These are phyloP conservation scores for Aplysina aerophoba DNA, from an alignment of 37 sponge, comb jelly and placozoan genomes.

Conservation along the genomic window DNA sequence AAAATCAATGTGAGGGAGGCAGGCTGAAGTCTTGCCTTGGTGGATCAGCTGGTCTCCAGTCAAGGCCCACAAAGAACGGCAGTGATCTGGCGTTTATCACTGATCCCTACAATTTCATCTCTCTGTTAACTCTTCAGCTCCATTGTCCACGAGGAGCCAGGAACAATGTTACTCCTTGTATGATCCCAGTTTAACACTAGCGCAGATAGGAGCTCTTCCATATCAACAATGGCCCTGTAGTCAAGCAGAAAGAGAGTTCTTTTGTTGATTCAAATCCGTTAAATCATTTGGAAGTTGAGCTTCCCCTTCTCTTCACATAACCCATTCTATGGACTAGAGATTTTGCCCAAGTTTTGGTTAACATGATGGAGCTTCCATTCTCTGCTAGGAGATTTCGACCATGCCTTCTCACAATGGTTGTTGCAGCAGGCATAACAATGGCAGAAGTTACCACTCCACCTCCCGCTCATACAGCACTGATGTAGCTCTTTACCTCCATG, in stretches of 20 bases:
- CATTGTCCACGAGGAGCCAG: too few relatives aligned
- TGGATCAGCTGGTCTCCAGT: slow-evolving; percentile 8
- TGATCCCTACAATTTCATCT: too few relatives aligned
- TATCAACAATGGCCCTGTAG: slow-evolving; percentile 23
- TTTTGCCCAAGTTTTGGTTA: slow-evolving; percentile 33
- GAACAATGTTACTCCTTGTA: too few relatives aligned
- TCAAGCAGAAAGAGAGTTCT: slow-evolving; percentile 17
- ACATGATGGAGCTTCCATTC: slow-evolving; percentile 28
- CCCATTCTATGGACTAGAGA: slow-evolving; percentile 22
- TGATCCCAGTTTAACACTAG: neutral
- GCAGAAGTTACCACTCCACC: slow-evolving; percentile 40
- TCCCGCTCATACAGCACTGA: slow-evolving; percentile 22
- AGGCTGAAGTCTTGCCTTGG: slow-evolving; percentile 22
- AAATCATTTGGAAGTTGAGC: neutral
- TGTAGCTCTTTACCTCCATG: slow-evolving; percentile 20
- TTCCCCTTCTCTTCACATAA: slow-evolving; percentile 30
- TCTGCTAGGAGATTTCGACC: slow-evolving; percentile 21
- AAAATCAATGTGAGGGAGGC: slow-evolving; percentile 15
- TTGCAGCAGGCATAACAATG: slow-evolving; percentile 34
- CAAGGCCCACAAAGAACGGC: too few relatives aligned
- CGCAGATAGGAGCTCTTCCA: slow-evolving; percentile 16
- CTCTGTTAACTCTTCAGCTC: too few relatives aligned
- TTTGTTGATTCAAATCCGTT: slow-evolving; percentile 15
- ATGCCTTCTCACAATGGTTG: slow-evolving; percentile 31
- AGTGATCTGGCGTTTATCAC: too few relatives aligned